Base-by-base conservation (phyloP, 2,113 vertebrate species). In the Percina caprodes region DNA sequence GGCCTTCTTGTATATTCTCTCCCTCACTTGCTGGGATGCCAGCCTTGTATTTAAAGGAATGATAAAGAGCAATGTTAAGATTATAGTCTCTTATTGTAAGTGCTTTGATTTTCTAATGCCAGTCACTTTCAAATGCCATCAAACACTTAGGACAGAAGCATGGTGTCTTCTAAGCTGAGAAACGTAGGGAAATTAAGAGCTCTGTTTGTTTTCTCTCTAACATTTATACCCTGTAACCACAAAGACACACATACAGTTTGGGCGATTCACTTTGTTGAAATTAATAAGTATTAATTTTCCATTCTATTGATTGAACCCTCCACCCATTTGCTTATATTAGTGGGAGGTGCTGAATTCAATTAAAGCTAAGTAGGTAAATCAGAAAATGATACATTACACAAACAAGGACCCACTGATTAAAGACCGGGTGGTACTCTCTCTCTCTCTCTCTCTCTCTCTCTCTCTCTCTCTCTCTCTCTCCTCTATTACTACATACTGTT, bases 141-240 rank as follows among this genome's bases (percentile, higher is more conserved):
- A 80, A 62, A 80, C 6, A 10, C 55, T 66, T 33, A 24, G n/a
- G 30, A 12, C 56, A 52, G 52, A 49, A 77, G 69, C 58, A 14
- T 30, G 12, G 16, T 75, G 45, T 66, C 33, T 14, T 45, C 13
- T 5, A 24, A 15, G 23, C 23, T 33, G 15, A 58, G 14, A 46
- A 56, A 21, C 58, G 49, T 21, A 8, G 42, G 33, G 13, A 26
- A 46, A 46, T 23, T 15, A 2, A 35, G 39, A 71, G 46, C 49
- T 73, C 15, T 5, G 11, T 71, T 58, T 18, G 35, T 69, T 69
- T 72, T 72, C 39, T 48, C n/a, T 59, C 12, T 10, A 21, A 48
- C 39, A 21, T 48, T 10, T 4, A 62, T 19, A 39, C 15, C 11
- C 15, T 12, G 6, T 24, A 70, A 23, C 33, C 15, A 24, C 13